Percentiles rank a stretch among this genome's conserved stretches.
phyloP scores from a whole-genome alignment of 2,888 invertebrate species.

The Euzophera pinguis region DNA sequence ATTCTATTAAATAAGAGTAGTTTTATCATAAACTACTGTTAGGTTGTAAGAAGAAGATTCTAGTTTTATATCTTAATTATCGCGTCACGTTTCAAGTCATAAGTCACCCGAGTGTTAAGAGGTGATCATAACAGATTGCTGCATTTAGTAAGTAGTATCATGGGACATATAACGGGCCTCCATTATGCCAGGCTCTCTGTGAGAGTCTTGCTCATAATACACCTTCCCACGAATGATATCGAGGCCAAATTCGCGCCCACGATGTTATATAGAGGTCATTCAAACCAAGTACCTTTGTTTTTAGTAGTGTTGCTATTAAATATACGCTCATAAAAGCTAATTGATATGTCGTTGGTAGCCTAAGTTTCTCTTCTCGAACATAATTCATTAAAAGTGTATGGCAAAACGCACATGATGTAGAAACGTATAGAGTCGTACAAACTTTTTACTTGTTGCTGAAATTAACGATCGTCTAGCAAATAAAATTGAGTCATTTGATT shows the following conservation, averaged over 20 bases:
- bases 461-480: too few species aligned
- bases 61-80: neutral
- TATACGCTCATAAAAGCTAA: neutral
- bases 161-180: conserved; percentile 27
- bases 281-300: neutral
- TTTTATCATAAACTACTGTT: too few species aligned
- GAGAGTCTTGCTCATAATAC: conserved; percentile 35
- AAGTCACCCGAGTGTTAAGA: conserved; percentile 14
- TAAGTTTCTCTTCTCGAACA: too few species aligned
- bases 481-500: conserved; percentile 2
- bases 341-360: too few species aligned
- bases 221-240: conserved; percentile 63
- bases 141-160: conserved; percentile 24
- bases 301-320: neutral
- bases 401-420: too few species aligned
- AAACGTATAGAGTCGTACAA: too few species aligned
- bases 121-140: conserved; percentile 19
- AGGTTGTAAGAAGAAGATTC: neutral
- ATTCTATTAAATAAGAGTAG: too few species aligned
- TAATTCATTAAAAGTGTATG: too few species aligned
- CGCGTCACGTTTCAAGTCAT: conserved; percentile 12
- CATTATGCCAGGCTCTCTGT: conserved; percentile 19
- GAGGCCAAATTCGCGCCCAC: conserved; percentile 43
- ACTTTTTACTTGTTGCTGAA: too few species aligned
- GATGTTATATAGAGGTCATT: conserved; percentile 27